Percentiles rank a stretch among this genome's conserved stretches.
Evolutionary conservation across 2,797 vertebrate genomes (phyloP).

Genomic region (Siniperca scherzeri): DNA sequence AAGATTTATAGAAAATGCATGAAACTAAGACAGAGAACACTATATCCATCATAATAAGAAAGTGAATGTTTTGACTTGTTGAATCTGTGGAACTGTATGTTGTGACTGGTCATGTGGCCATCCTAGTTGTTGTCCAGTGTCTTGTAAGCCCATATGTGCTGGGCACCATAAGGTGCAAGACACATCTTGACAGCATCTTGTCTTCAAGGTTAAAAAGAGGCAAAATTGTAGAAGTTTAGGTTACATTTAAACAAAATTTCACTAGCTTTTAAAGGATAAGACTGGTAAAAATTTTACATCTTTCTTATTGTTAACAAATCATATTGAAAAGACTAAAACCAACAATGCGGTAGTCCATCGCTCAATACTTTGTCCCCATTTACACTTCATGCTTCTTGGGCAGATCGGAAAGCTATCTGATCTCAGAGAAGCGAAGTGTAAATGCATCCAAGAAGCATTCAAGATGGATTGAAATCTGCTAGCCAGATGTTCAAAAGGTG

Average conservation of each 20-base stretch:
- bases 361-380: background rate
- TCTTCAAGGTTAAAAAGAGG: background rate
- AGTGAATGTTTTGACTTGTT: no score
- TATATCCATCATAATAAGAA: no score
- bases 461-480: background rate
- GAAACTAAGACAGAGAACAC: no score
- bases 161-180: no score
- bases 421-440: background rate
- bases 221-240: background rate
- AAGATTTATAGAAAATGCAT: no score
- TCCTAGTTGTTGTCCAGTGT: no score
- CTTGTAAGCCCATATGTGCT: no score
- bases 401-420: background rate
- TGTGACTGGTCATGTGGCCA: no score
- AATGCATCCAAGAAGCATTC: background rate
- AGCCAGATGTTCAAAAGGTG: background rate
- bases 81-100: no score
- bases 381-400: background rate
- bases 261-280: no score
- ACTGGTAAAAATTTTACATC: no score
- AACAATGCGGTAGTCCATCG: background rate
- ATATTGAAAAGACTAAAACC: background rate
- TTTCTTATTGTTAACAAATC: background rate
- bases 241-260: background rate
- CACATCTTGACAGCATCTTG: background rate